A percentile compares a stretch with the other conserved stretches of the same genome.
Evolutionary conservation across 2,888 invertebrate genomes (phyloP).

Genomic region (Netelia fuscicornis): DNA sequence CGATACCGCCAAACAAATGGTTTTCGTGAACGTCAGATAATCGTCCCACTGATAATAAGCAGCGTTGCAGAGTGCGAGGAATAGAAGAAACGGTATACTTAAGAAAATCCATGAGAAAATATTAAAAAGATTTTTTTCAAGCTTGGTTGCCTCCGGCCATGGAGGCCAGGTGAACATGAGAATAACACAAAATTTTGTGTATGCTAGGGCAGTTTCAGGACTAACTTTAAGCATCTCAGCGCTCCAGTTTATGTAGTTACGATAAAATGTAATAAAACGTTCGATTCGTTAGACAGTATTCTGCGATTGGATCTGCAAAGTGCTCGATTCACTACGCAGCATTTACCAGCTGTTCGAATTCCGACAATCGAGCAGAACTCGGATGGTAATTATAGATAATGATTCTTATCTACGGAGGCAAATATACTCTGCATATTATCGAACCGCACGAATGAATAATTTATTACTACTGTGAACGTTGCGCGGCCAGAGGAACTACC

Average conservation of each 20-base stretch:
- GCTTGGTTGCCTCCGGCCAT: slow-evolving; percentile 46
- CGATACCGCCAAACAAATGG: slow-evolving; percentile 73
- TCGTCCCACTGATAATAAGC: slow-evolving; percentile 70
- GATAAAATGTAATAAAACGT: neutral
- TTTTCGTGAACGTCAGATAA: slow-evolving; percentile 71
- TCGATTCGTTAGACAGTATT: no score
- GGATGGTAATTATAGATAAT: neutral
- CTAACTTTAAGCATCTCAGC: slow-evolving; percentile 40
- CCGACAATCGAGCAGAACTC: neutral
- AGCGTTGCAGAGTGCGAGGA: slow-evolving; percentile 71
- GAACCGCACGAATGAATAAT: neutral
- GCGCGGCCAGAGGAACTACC: neutral
- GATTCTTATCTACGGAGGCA: neutral
- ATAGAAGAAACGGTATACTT: slow-evolving; percentile 56
- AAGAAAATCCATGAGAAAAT: slow-evolving; percentile 71
- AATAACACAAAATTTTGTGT: slow-evolving; percentile 56
- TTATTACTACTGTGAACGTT: neutral
- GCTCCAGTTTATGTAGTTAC: neutral
- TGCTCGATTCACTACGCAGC: no score
- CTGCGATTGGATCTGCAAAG: no score
- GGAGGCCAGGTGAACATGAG: slow-evolving; percentile 74
- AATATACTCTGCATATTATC: neutral
- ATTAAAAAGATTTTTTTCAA: slow-evolving; percentile 66
- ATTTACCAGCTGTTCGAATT: neutral
- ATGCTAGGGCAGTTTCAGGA: slow-evolving; percentile 60